Evolutionary conservation across 2,888 invertebrate species (phyloP), one percentile per base, ranked within the genome.

Genomic region (Cecidostiba fungosa): DNA sequence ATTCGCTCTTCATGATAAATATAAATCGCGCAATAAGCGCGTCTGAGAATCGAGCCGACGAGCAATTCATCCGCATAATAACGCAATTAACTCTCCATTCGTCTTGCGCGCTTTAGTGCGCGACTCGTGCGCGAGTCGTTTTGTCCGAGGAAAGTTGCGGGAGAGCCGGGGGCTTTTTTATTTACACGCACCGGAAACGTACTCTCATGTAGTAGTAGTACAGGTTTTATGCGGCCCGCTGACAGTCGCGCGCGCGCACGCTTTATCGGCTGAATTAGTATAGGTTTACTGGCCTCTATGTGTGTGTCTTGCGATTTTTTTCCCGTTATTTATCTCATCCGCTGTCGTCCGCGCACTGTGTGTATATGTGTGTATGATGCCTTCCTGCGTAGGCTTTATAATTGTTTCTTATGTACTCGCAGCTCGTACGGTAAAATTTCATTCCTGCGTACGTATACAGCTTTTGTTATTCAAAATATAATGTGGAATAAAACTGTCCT

Each of bases 41-140:
- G 74, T 73, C 73, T 85, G 86, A 88, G 74, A 77, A 76, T 84
- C 62, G 82, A 84, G 82, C 82, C 79, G 50, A 47, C 10, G 47
- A 59, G 19, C 81, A 39, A 86, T 84, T 82, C 78, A 80, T 80
- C 76, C 77, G 84, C 84, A 84, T 84, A 84, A 84, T 84, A 74
- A 81, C 70, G 78, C 73, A 80, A 83, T 84, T 82, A 77, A 78
- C 70, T 79, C 80, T 4, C 70, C 84, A 72, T 86, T 62, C 39
- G 47, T 86, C 80, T 86, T 80, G 54, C 10, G 19, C 19, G 43
- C 69, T 69, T 23, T 62, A 62, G 26, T 14, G 66, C 72, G 69
- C 14, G 69, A 26, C 12, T 36, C 36, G 70, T 19, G 19, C 50
- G 39, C 47, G 69, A n/a, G 50, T 70, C 47, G 82, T 77, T 83